Conservation (phyloP, 2,888 invertebrate genomes). For the Buathra laborator region DNA sequence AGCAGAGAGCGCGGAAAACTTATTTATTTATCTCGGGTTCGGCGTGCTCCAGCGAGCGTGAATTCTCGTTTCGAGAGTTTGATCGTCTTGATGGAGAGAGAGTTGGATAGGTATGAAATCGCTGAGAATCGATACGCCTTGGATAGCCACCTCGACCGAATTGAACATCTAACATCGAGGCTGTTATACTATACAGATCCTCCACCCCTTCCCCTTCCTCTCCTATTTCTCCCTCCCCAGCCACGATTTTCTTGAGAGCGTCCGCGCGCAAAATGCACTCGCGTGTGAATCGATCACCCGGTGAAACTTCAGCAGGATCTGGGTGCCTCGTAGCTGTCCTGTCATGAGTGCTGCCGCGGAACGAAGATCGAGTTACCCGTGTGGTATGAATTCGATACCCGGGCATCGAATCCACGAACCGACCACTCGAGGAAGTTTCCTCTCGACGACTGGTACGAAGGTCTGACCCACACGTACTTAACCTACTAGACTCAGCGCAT, state of each 20-base stretch:
- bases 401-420: conserved; percentile 57
- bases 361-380: conserved; percentile 69
- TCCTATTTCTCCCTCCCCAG: neutral
- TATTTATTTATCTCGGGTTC: conserved; percentile 58
- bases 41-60: conserved; percentile 40
- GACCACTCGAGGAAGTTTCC: conserved; percentile 58
- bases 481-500: conserved; percentile 7
- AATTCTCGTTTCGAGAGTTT: conserved; percentile 40
- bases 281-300: conserved; percentile 73
- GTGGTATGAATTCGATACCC: conserved; percentile 57
- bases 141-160: conserved; percentile 49
- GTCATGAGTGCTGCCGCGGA: conserved; percentile 58
- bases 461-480: conserved; percentile 14
- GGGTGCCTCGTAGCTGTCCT: conserved; percentile 56
- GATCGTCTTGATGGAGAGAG: conserved; percentile 26
- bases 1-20: conserved; percentile 1
- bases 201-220: too few species aligned
- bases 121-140: conserved; percentile 49
- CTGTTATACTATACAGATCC: conserved; percentile 16
- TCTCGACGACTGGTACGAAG: conserved; percentile 45
- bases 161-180: conserved; percentile 48
- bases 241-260: conserved; percentile 44
- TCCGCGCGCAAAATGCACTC: conserved; percentile 50
- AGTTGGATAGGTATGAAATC: conserved; percentile 44
- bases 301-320: conserved; percentile 69